These are phyloP conservation scores for Ophion ellenae DNA, from an alignment of 2,888 invertebrate genomes.

Conservation along the genomic window DNA sequence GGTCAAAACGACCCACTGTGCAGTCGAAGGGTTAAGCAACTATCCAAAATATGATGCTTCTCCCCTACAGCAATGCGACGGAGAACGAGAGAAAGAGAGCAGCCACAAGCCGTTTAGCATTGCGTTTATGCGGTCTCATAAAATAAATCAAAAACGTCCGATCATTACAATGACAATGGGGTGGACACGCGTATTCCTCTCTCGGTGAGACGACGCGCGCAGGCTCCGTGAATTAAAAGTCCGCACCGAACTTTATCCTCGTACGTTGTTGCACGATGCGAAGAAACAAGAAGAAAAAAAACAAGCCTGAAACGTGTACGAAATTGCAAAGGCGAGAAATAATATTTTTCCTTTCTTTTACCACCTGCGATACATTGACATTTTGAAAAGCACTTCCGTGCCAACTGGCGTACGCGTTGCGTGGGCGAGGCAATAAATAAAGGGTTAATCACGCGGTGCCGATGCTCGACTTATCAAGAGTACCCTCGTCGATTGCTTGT, in stretches of 20 bases:
- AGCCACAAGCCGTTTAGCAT: constrained; percentile 68
- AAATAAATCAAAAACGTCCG: constrained; percentile 79
- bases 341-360: no score
- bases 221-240: neutral
- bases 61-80: neutral
- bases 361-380: no score
- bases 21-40: no score
- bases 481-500: neutral
- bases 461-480: no score
- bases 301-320: neutral
- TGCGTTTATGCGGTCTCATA: constrained; percentile 74
- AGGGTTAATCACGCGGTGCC: no score
- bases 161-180: constrained; percentile 79
- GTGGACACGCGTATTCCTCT: constrained; percentile 19
- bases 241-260: neutral
- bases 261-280: neutral
- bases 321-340: no score
- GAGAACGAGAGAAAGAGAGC: constrained; percentile 17
- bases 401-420: no score
- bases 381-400: no score
- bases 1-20: no score
- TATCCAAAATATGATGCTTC: no score
- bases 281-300: neutral
- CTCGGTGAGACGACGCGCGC: neutral
- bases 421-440: no score